Percentiles rank a stretch among this genome's conserved stretches.
Conservation (phyloP, 2,888 invertebrate species). For the Gymnoscelis rufifasciata region DNA sequence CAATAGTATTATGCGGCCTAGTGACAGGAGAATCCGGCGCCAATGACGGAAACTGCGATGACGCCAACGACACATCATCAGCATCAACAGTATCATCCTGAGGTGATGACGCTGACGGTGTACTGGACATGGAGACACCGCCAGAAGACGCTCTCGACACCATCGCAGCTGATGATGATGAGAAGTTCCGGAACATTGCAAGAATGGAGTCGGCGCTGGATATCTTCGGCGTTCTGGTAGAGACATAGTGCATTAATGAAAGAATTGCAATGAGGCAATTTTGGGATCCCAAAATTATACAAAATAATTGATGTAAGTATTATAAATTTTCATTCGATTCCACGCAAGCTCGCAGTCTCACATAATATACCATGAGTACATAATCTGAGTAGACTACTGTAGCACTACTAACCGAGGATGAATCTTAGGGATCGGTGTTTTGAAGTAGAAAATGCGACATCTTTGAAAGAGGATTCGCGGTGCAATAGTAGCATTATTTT, state of each 20-base stretch:
- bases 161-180: constrained; percentile 81
- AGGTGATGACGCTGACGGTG: constrained; percentile 86
- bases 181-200: constrained; percentile 87
- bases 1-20: constrained; percentile 68
- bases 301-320: no score
- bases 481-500: no score
- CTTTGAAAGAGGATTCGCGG: no score
- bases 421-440: no score
- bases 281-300: no score
- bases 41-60: constrained; percentile 77
- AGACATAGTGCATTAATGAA: not conserved
- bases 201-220: constrained; percentile 89
- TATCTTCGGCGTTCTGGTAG: constrained; percentile 80
- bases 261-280: no score
- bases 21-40: constrained; percentile 82
- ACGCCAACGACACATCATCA: constrained; percentile 85
- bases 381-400: no score
- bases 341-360: no score
- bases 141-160: constrained; percentile 81
- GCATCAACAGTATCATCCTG: constrained; percentile 85
- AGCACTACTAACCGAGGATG: no score
- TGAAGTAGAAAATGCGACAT: no score
- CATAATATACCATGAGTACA: no score
- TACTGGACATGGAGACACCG: constrained; percentile 83
- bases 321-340: no score